Evolutionary conservation across 1,140 invertebrate species (phyloP).

Genomic region (Megathymus violae): DNA sequence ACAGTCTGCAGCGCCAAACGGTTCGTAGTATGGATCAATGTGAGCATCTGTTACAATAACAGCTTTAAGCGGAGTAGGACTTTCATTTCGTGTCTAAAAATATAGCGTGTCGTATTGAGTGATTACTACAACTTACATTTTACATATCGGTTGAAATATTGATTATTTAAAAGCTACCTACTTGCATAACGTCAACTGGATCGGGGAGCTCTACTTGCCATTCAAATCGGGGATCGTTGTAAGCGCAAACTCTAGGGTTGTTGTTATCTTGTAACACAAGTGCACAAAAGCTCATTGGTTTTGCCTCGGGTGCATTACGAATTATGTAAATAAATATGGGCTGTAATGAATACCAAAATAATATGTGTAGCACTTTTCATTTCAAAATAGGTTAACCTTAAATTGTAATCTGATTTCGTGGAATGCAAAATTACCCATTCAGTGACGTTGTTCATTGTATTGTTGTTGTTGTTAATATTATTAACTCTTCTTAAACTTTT

Average conservation of each 20-base stretch:
- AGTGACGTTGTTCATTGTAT: no score
- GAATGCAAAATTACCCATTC: no score
- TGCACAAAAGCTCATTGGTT: slow-evolving; percentile 82
- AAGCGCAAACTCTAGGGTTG: slow-evolving; percentile 59
- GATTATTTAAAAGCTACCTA: no score
- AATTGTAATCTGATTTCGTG: no score
- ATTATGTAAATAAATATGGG: slow-evolving; percentile 84
- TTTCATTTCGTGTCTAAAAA: slow-evolving; percentile 34
- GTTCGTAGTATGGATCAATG: slow-evolving; percentile 89
- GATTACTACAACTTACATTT: no score
- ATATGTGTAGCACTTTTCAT: no score
- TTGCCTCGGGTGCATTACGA: slow-evolving; percentile 77
- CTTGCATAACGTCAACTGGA: slow-evolving; percentile 2
- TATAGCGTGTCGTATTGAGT: no score
- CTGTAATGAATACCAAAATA: slow-evolving; percentile 64
- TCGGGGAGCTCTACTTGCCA: slow-evolving; percentile 84
- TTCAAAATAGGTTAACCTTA: no score
- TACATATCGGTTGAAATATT: no score
- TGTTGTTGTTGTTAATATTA: no score
- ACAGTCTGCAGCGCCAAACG: slow-evolving; percentile 88
- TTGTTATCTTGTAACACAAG: slow-evolving; percentile 81
- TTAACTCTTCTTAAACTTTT: no score
- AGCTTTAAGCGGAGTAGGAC: slow-evolving; percentile 76
- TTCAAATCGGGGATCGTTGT: slow-evolving; percentile 74
- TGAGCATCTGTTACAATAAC: slow-evolving; percentile 93